Evolutionary conservation across 2,888 invertebrate genomes (phyloP), one percentile per base, ranked within the genome.

Genomic region (Stenchaetothrips biformis): DNA sequence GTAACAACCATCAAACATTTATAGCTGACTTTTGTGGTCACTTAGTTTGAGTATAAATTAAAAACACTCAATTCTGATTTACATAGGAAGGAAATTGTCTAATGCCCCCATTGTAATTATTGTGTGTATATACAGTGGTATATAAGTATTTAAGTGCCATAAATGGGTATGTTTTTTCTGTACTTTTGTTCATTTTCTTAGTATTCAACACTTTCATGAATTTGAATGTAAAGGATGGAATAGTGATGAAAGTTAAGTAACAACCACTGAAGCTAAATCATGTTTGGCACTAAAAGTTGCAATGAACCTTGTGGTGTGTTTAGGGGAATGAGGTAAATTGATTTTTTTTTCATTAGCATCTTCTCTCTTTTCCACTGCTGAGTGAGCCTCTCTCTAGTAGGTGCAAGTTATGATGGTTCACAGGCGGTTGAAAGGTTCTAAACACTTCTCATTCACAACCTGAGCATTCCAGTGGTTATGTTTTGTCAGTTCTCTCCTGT

Each of bases 61-160:
- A 13, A 53, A 53, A 53, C 18, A 53, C 53, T 0, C 13, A 8
- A 53, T 9, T 53, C 53, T 53, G 13, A 18, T 53, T 53, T 18
- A 13, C 13, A 53, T 53, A 53, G 53, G 16, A 13, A 18, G 16
- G 13, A 53, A 53, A 18, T 7, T 74, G 21, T 74, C 11, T 74
- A 74, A 25, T 74, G 21, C 25, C 25, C 11, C 67, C 67, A 21
- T 25, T 83, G 83, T 83, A 83, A 83, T 83, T 83, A 82, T 78
- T 83, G 83, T n/a, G n/a, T n/a, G n/a, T 83, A 83, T 82, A 83
- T 83, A 83, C 67, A 21, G 25, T 83, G 83, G 82, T 83, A 83
- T 83, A 83, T 82, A 83, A 83, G 82, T 83, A 83, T 82, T 82
- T 82, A 83, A 83, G 83, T 83, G 83, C 83, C 83, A 83, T 83